Base-by-base conservation (phyloP, 2,113 vertebrate genomes). In the Piaya cayana region DNA sequence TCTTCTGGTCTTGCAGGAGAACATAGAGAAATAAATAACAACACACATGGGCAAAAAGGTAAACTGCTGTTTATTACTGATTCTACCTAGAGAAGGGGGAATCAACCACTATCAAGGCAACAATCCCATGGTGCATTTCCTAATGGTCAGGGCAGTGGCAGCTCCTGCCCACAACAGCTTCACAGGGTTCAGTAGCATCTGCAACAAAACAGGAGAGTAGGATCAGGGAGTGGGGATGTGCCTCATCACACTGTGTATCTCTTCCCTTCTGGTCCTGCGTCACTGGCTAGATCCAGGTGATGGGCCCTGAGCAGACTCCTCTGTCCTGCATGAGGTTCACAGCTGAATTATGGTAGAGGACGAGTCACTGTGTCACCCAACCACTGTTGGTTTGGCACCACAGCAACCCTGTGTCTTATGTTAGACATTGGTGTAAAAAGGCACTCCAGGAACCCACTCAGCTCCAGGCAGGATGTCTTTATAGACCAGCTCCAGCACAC, bases 121-220 rank as follows among this genome's bases (percentile, higher is more conserved):
- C 3, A 2, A 5, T 15, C 10, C 23, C 2, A 0, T 0, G 8
- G 12, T 34, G 26, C 15, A 0, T 9, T 8, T 75, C 39, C 34
- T n/a, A 47, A 11, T 4, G 5, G 6, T 14, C 27, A n/a, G 29
- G 43, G 49, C 43, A 27, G 59, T 3, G 3, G 12, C 5, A 11
- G 15, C 32, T 72, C 32, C 49, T 29, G 23, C 17, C n/a, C 2
- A 2, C 23, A 30, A 52, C 0, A 1, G 8, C 59, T 89, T 32
- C 9, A 3, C 34, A 23, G 50, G 12, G 26, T 63, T 9, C 2
- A 2, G 59, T 5, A 9, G 59, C 36, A 84, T 93, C 92, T 95
- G 84, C 77, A 91, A 27, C 0, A 2, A 43, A 36, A 87, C 4
- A 9, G 39, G 14, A 90, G 19, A 90, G 30, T 18, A 49, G 23